Evolutionary conservation across 2,888 invertebrate genomes (phyloP), one percentile per base, ranked within the genome.

Genomic region (Phyllotreta striolata): DNA sequence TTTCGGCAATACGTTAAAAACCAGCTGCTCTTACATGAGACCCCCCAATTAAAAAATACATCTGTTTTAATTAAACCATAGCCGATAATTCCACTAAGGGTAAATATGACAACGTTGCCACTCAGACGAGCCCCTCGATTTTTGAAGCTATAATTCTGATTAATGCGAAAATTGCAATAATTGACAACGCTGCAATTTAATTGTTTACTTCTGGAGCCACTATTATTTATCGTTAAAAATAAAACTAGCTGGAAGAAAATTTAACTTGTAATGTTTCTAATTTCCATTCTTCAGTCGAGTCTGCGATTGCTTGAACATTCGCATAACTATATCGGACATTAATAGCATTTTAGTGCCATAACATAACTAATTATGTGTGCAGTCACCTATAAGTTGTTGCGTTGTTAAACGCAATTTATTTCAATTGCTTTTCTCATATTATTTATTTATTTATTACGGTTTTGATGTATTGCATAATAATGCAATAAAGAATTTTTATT

Each of bases 21-120:
- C 68, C 75, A 71, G 73, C 71, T 71, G 71, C 66, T 43, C 54
- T 55, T 24, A 60, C 49, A 62, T 55, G 56, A 55, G 66, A 62
- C 62, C 61, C 61, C 43, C 63, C 57, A 57, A 76, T 76, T 75
- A 73, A 78, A 78, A 78, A 77, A 77, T 77, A 76, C 79, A 80
- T 80, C 78, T 78, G 79, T 79, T 79, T 77, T 79, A 79, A 79
- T 79, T 79, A 79, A 73, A 71, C 70, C 75, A 76, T 77, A 73
- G 77, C 76, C 76, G 76, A 77, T 76, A 75, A 72, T 75, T 73
- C 72, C 72, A 67, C 69, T 63, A 69, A 72, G 71, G 64, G 62
- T 57, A 55, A 55, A 44, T 13, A 24, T 24, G 12, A 46, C 54
- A 38, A 46, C 24, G 56, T 24, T 62, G 56, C 55, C 58, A 58